A percentile compares a stretch with the other conserved stretches of the same genome.
Evolutionary conservation across 2,888 invertebrate species (phyloP).

Genomic region (Papilio demoleus): DNA sequence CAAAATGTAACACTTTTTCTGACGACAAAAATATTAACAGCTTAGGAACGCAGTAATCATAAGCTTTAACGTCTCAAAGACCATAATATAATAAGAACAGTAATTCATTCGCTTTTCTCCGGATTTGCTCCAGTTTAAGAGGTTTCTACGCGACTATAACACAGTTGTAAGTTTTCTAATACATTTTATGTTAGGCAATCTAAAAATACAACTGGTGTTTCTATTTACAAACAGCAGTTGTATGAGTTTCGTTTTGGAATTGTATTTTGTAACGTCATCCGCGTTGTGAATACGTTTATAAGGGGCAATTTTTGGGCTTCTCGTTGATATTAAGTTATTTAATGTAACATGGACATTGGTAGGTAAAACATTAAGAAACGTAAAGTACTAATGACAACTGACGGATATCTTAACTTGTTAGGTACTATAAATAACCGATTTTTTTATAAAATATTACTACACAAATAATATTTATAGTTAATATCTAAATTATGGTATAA

Average conservation of each 20-base stretch:
- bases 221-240: conserved; percentile 17
- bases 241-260: neutral
- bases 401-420: no score
- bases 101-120: conserved; percentile 37
- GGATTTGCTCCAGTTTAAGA: conserved; percentile 38
- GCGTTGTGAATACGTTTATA: neutral
- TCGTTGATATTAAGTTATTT: neutral
- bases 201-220: conserved; percentile 27
- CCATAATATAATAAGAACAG: conserved; percentile 34
- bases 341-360: neutral
- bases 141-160: conserved; percentile 35
- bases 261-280: neutral
- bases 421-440: no score
- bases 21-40: neutral
- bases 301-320: neutral
- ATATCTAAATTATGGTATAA: no score
- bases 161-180: conserved; percentile 38
- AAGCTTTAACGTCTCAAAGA: conserved; percentile 19
- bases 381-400: neutral
- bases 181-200: conserved; percentile 26
- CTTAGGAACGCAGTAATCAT: conserved; percentile 2
- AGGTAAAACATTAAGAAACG: neutral
- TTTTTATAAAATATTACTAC: no score
- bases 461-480: no score
- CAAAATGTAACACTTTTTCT: neutral